phyloP scores from a whole-genome alignment of 2,888 invertebrate species.

The Clepsis dumicolana region DNA sequence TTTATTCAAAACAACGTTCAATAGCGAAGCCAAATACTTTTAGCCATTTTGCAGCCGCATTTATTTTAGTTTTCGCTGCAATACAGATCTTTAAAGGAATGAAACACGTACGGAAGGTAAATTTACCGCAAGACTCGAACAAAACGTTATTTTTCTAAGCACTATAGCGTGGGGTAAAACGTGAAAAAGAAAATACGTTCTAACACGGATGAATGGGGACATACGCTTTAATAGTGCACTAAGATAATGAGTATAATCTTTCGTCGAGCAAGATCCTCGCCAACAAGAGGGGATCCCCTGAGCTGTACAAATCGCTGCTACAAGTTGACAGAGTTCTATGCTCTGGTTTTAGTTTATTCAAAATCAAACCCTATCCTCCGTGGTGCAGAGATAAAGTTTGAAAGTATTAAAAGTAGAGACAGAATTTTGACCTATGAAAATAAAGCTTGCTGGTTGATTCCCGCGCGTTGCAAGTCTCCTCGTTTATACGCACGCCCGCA shows the following conservation, averaged over 20 bases:
- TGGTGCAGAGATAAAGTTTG: not conserved
- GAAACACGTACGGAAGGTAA: slow-evolving; percentile 42
- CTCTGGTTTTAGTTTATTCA: not conserved
- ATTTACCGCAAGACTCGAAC: slow-evolving; percentile 39
- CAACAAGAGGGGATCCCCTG: slow-evolving; percentile 53
- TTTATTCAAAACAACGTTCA: not conserved
- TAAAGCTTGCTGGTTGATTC: slow-evolving; percentile 45
- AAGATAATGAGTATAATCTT: slow-evolving; percentile 36
- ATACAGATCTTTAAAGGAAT: slow-evolving; percentile 39
- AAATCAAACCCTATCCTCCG: not conserved
- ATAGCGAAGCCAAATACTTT: slow-evolving; percentile 14
- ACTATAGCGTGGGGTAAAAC: slow-evolving; percentile 17
- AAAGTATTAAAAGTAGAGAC: not conserved
- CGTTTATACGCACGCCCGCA: not conserved
- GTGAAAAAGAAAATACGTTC: slow-evolving; percentile 39
- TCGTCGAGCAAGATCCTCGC: slow-evolving; percentile 45
- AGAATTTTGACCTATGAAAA: not conserved
- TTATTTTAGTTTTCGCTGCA: slow-evolving; percentile 25
- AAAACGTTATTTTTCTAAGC: slow-evolving; percentile 41
- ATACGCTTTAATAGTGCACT: slow-evolving; percentile 36
- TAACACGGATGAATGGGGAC: slow-evolving; percentile 34
- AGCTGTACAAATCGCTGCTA: slow-evolving; percentile 57
- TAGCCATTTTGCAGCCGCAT: slow-evolving; percentile 14
- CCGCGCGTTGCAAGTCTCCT: slow-evolving; percentile 25
- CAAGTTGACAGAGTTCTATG: not conserved